Conservation (phyloP, 2,113 vertebrate species). For the Podilymbus podiceps region DNA sequence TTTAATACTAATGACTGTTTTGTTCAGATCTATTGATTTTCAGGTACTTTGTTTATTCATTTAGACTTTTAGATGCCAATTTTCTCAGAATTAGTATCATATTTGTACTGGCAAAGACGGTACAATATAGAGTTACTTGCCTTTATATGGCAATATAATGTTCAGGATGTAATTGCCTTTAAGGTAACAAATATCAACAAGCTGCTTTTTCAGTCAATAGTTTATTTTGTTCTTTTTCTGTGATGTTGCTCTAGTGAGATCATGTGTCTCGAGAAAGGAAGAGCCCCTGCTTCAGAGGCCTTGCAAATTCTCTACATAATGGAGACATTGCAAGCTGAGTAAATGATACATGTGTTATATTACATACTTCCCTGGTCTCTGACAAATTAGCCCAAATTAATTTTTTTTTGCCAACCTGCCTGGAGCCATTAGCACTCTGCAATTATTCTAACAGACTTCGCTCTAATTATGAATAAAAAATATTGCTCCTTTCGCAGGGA, state of each 20-base stretch:
- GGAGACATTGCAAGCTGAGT: background rate
- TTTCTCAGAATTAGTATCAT: constrained; percentile 24
- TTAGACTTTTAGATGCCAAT: constrained; percentile 2
- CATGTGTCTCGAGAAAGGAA: background rate
- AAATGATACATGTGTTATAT: accelerated
- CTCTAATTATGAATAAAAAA: background rate
- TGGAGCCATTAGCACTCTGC: background rate
- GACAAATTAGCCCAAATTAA: constrained; percentile 1
- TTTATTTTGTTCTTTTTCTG: background rate
- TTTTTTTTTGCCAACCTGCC: background rate
- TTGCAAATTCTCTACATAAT: background rate
- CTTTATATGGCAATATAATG: background rate
- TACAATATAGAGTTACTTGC: background rate
- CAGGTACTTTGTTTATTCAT: constrained; percentile 21
- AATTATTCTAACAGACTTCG: background rate
- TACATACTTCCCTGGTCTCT: background rate
- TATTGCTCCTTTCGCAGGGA: accelerated
- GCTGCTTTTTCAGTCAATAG: background rate
- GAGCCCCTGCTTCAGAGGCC: background rate
- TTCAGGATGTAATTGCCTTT: background rate
- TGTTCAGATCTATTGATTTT: constrained; percentile 48
- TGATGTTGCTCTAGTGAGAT: background rate
- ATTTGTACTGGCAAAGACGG: background rate
- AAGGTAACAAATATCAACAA: background rate
- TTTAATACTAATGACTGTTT: constrained; percentile 53